Conservation (phyloP, 1,140 invertebrate species). For the Zophobas atratus region DNA sequence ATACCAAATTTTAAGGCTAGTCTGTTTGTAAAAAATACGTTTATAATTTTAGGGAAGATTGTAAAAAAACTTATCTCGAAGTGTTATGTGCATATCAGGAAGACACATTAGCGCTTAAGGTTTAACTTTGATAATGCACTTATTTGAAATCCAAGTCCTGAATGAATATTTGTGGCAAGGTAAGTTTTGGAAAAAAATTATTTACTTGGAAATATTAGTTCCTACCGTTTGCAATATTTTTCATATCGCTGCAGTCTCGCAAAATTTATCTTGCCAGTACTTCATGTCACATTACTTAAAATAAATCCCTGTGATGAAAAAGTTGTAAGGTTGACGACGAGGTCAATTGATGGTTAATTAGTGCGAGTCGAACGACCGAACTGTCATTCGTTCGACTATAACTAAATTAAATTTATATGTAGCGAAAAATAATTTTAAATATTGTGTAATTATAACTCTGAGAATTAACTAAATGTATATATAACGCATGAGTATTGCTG, state of each 20-base stretch:
- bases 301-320: constrained; percentile 62
- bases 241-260: constrained; percentile 3
- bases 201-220: constrained; percentile 24
- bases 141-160: constrained; percentile 41
- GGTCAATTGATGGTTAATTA: constrained; percentile 56
- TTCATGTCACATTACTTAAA: constrained; percentile 53
- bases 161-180: constrained; percentile 28
- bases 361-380: constrained; percentile 15
- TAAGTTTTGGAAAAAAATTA: constrained; percentile 11
- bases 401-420: constrained; percentile 36
- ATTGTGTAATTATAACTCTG: constrained; percentile 41
- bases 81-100: constrained; percentile 42
- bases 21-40: constrained; percentile 44
- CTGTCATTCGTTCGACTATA: constrained; percentile 25
- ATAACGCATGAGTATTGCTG: constrained; percentile 44
- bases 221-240: constrained; percentile 24
- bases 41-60: constrained; percentile 33
- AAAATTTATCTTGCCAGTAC: constrained; percentile 41
- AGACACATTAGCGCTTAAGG: constrained; percentile 42
- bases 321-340: constrained; percentile 53
- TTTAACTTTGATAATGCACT: constrained; percentile 39
- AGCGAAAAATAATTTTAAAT: constrained; percentile 38
- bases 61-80: constrained; percentile 32
- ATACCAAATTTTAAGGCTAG: constrained; percentile 45
- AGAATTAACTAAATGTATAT: constrained; percentile 47